A percentile compares a stretch with the other conserved stretches of the same genome.
Evolutionary conservation across 2,888 invertebrate genomes (phyloP).

Genomic region (Ormyrus thymus): DNA sequence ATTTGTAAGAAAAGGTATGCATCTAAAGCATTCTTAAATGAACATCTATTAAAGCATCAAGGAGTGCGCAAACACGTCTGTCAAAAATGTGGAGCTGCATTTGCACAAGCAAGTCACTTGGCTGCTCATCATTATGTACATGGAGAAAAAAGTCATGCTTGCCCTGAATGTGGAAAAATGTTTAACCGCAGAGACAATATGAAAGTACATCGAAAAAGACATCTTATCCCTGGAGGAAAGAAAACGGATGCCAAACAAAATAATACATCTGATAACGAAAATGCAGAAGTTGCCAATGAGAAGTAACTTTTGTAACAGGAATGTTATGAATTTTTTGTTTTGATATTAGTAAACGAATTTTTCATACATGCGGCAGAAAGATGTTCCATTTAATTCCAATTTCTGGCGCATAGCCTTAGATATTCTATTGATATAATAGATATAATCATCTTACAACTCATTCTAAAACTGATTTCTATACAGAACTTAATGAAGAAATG

Average conservation of each 20-base stretch:
- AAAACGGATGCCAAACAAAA: constrained; percentile 59
- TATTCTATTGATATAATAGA: constrained; percentile 28
- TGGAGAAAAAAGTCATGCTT: constrained; percentile 72
- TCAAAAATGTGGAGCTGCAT: constrained; percentile 71
- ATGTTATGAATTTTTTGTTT: constrained; percentile 30
- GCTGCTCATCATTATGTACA: constrained; percentile 73
- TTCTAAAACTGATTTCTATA: not conserved
- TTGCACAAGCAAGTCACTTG: constrained; percentile 73
- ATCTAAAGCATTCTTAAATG: constrained; percentile 72
- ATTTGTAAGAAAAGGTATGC: constrained; percentile 73
- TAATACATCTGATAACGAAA: constrained; percentile 52
- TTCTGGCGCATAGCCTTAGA: constrained; percentile 38
- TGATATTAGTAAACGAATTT: constrained; percentile 20
- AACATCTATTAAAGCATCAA: constrained; percentile 72
- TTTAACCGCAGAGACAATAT: constrained; percentile 73
- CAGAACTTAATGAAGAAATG: not conserved
- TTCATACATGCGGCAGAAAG: constrained; percentile 27
- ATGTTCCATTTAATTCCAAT: constrained; percentile 43
- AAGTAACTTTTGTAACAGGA: not conserved
- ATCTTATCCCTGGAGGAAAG: constrained; percentile 64
- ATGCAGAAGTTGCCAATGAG: constrained; percentile 51
- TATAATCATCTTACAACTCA: not conserved
- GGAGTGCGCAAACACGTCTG: constrained; percentile 72
- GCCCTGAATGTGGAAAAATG: constrained; percentile 72
- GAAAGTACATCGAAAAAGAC: constrained; percentile 73